Evolutionary conservation across 37 sponge, comb jelly and placozoan genomes (phyloP).

Genomic region (Aphrocallistes beatrix): DNA sequence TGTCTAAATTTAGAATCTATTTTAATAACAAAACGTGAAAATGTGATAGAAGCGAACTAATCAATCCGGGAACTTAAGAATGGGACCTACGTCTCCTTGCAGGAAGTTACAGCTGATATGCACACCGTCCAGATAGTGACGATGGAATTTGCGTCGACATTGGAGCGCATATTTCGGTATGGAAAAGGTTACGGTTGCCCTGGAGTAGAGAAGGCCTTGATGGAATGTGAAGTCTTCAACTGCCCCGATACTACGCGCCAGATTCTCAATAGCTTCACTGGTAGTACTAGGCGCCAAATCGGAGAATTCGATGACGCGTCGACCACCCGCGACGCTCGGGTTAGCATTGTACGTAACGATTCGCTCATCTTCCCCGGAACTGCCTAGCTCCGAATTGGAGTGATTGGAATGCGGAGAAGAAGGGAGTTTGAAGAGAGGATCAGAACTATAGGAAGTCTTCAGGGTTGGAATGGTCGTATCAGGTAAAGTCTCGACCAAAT

Average conservation of each 20-base stretch:
- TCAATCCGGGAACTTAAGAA: neutral
- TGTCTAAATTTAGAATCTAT: no score
- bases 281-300: conserved; percentile 17
- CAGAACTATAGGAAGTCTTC: neutral
- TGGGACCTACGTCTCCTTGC: neutral
- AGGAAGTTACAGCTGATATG: conserved; percentile 6
- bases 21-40: no score
- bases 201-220: conserved; percentile 9
- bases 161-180: neutral
- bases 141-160: neutral
- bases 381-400: neutral
- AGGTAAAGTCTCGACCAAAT: no score
- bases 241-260: neutral
- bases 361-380: neutral
- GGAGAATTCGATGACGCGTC: neutral
- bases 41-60: no score
- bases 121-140: neutral
- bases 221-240: neutral
- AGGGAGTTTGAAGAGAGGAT: conserved; percentile 6
- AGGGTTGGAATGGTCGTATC: neutral
- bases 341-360: neutral
- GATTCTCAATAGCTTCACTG: neutral
- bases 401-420: neutral
- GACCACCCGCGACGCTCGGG: neutral
- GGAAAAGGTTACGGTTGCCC: neutral